A percentile compares a stretch with the other conserved stretches of the same genome.
Conservation (phyloP, 2,888 invertebrate species). For the Coecobrya sp. region DNA sequence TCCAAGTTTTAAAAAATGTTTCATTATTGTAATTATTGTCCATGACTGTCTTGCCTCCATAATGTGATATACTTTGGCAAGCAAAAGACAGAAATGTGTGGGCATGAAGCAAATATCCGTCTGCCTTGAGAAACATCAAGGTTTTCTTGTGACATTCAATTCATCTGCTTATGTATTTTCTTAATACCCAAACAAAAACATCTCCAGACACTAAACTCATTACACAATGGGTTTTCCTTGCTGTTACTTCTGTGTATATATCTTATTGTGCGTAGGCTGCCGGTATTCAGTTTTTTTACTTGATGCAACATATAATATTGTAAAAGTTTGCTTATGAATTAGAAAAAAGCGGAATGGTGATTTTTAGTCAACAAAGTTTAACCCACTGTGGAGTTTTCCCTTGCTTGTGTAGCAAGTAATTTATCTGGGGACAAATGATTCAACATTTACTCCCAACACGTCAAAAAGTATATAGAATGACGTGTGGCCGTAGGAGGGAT, state of each 20-base stretch:
- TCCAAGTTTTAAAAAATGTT: neutral
- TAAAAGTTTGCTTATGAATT: constrained; percentile 15
- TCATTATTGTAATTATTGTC: neutral
- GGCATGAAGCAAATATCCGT: too few species aligned
- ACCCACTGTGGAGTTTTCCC: constrained; percentile 28
- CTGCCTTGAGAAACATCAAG: too few species aligned
- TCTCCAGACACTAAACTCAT: too few species aligned
- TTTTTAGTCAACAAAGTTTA: constrained; percentile 50
- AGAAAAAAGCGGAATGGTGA: constrained; percentile 28
- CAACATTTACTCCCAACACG: constrained; percentile 69
- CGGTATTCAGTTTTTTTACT: neutral
- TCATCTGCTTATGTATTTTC: too few species aligned
- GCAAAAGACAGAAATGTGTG: too few species aligned
- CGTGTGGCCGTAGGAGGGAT: neutral
- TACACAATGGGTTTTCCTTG: too few species aligned
- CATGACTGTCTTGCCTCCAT: neutral
- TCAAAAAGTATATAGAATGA: neutral
- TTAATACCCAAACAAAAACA: too few species aligned
- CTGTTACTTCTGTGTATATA: too few species aligned
- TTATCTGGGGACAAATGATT: constrained; percentile 79
- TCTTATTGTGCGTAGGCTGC: too few species aligned
- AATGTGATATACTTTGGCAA: neutral
- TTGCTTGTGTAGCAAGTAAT: constrained; percentile 56
- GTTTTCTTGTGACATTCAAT: too few species aligned
- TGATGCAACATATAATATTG: neutral